Conservation (phyloP, 2,797 vertebrate genomes). For the Natrix natrix region DNA sequence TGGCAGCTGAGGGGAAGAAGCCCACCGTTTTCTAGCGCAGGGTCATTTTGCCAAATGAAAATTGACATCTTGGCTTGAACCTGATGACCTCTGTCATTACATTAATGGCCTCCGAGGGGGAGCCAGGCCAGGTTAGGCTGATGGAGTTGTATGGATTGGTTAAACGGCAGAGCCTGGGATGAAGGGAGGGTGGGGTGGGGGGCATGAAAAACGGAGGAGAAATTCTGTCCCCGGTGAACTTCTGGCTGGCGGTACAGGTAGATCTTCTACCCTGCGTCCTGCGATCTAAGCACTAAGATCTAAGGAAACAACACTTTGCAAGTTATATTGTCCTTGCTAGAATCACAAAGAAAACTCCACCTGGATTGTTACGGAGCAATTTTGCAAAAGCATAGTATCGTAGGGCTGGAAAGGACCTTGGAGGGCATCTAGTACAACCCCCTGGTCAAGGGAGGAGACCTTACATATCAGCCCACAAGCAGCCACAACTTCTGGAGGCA, state of each 20-base stretch:
- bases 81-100: conserved; percentile 65
- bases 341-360: not conserved
- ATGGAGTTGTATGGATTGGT: conserved; percentile 51
- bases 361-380: not conserved
- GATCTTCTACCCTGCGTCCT: not conserved
- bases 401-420: not conserved
- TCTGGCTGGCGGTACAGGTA: not conserved
- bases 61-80: conserved; percentile 68
- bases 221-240: not conserved
- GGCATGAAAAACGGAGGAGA: not conserved
- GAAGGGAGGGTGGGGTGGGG: not conserved
- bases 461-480: too few species aligned
- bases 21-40: conserved; percentile 53
- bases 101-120: conserved; percentile 62
- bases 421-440: not conserved
- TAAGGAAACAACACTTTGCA: not conserved
- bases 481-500: too few species aligned
- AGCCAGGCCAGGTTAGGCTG: conserved; percentile 49
- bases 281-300: not conserved
- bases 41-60: conserved; percentile 67
- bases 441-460: too few species aligned
- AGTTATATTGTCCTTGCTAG: not conserved
- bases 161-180: conserved; percentile 10
- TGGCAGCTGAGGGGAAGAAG: conserved; percentile 11
- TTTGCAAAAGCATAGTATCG: not conserved